These are phyloP conservation scores for Monarcha castaneiventris DNA, from an alignment of 2,113 vertebrate species.

Conservation along the genomic window DNA sequence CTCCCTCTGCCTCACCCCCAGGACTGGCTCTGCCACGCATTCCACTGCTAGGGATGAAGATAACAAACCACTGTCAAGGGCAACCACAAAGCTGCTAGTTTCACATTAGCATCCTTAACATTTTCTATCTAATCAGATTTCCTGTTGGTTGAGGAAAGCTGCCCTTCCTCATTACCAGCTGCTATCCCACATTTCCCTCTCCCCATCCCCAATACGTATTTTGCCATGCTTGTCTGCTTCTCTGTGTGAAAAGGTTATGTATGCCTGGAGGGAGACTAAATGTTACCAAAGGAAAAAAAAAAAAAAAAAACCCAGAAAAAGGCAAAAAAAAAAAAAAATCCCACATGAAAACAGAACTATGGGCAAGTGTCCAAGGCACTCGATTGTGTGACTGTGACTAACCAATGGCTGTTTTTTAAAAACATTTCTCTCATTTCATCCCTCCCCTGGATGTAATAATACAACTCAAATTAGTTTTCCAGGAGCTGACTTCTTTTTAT, in stretches of 20 bases:
- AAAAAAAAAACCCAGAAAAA: not conserved
- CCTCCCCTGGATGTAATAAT: not conserved
- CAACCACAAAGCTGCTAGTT: not conserved
- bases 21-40: not conserved
- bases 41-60: not conserved
- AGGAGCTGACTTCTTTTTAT: slow-evolving; percentile 37
- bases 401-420: not conserved
- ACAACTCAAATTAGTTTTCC: slow-evolving; percentile 40
- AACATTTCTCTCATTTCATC: not conserved
- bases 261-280: slow-evolving; percentile 28
- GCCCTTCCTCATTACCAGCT: slow-evolving; percentile 8
- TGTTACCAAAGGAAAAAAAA: not conserved
- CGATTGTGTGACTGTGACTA: slow-evolving; percentile 33
- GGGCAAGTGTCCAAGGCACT: slow-evolving; percentile 28
- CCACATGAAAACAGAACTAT: slow-evolving; percentile 13
- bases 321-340: not conserved
- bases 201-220: not conserved
- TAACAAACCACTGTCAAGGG: not conserved
- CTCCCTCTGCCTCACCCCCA: not conserved
- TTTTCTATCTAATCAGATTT: slow-evolving; percentile 27
- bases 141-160: slow-evolving; percentile 9
- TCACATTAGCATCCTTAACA: not conserved
- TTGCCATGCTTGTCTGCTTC: slow-evolving; percentile 27
- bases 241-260: slow-evolving; percentile 58
- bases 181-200: slow-evolving; percentile 28